Percentiles rank a stretch among this genome's conserved stretches.
Conservation (phyloP, 92 coral and sea anemone species). For the Phenganax stokvisi region DNA sequence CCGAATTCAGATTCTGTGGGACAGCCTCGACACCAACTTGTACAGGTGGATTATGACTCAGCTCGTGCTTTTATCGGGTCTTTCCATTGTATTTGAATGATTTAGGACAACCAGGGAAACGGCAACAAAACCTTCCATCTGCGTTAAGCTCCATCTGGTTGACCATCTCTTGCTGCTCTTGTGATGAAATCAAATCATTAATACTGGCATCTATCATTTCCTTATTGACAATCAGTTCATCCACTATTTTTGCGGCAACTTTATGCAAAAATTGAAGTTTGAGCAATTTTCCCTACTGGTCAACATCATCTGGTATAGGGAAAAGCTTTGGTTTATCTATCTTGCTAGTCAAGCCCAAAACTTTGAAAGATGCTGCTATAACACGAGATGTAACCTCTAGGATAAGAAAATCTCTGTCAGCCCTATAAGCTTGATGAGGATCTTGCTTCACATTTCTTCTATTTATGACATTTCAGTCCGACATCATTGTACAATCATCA, state of each 20-base stretch:
- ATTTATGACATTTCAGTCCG: slow-evolving; percentile 49
- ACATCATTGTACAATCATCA: slow-evolving; percentile 47
- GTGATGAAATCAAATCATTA: slow-evolving; percentile 31
- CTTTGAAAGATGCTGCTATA: slow-evolving; percentile 43
- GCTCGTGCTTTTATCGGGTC: slow-evolving; percentile 5
- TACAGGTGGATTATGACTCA: slow-evolving; percentile 13
- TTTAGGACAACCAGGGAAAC: slow-evolving; percentile 17
- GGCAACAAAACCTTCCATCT: slow-evolving; percentile 27
- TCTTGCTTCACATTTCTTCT: slow-evolving; percentile 48
- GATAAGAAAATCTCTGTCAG: slow-evolving; percentile 46
- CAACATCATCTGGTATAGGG: slow-evolving; percentile 37
- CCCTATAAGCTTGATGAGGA: slow-evolving; percentile 43
- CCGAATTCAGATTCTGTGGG: not conserved
- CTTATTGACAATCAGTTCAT: slow-evolving; percentile 41
- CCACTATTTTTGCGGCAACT: slow-evolving; percentile 46
- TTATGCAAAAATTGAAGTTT: slow-evolving; percentile 42
- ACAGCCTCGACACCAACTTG: not conserved
- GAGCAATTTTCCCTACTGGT: slow-evolving; percentile 8
- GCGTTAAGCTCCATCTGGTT: not conserved
- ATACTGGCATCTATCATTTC: slow-evolving; percentile 32
- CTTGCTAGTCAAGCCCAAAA: slow-evolving; percentile 33
- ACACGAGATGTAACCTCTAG: slow-evolving; percentile 43
- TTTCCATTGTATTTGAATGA: slow-evolving; percentile 25
- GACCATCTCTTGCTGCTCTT: slow-evolving; percentile 38
- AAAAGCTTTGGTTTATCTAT: slow-evolving; percentile 27